Conservation (phyloP, 1,140 invertebrate species). For the Gonioctena quinquepunctata region DNA sequence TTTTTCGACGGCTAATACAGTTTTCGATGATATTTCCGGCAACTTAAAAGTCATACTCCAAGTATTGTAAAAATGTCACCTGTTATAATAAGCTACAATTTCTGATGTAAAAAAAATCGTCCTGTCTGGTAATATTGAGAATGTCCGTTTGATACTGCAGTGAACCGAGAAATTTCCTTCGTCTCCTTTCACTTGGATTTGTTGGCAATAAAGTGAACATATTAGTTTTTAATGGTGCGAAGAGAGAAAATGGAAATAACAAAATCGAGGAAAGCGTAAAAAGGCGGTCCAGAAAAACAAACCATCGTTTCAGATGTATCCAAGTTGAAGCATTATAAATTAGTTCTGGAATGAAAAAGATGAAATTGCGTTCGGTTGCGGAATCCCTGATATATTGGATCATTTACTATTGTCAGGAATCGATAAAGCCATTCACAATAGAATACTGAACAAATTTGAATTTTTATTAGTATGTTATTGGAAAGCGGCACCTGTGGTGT, state of each 20-base stretch:
- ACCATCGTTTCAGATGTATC: not conserved
- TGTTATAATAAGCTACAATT: too few relatives aligned
- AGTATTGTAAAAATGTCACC: too few relatives aligned
- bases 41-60: too few relatives aligned
- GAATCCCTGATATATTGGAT: not conserved
- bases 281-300: not conserved
- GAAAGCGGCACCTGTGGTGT: not conserved
- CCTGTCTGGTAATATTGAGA: too few relatives aligned
- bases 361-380: not conserved
- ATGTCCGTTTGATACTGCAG: too few relatives aligned
- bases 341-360: not conserved
- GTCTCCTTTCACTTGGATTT: not conserved
- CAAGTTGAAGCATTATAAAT: not conserved
- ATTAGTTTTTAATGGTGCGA: not conserved
- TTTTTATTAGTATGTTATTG: not conserved
- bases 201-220: not conserved
- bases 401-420: not conserved
- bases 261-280: not conserved
- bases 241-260: not conserved
- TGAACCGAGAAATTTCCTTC: not conserved
- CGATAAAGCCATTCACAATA: not conserved
- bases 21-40: too few relatives aligned
- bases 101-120: too few relatives aligned
- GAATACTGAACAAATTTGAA: not conserved
- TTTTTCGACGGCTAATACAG: too few relatives aligned